Base-by-base conservation (phyloP, 2,888 invertebrate species). In the Argyra leucocephala region DNA sequence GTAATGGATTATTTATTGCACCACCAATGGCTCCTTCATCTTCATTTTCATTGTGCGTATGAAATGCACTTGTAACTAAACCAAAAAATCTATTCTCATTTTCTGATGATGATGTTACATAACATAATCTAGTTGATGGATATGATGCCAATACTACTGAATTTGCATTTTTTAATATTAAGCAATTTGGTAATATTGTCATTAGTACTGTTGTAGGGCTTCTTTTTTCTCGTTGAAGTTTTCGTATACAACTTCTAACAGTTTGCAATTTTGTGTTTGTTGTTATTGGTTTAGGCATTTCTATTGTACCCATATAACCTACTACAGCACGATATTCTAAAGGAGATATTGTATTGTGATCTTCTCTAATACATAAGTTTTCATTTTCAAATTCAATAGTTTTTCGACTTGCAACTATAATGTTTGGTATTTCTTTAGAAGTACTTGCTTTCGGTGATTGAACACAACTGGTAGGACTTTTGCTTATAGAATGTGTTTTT, bases 271-370 rank as follows among this genome's bases (percentile, higher is more conserved):
- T 87, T 18, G 89, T 87, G 58, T 88, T 88, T 61, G 87, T 86
- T 64, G 88, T 83, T 60, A 91, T 82, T 70, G 91, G 89, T 76
- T 89, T 89, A 0, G 96, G 96, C 83, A 96, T 95, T 80, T 96
- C 96, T 69, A 97, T 94, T 1, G 96, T 96, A 23, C 96, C 96
- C 62, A 97, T 83, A 78, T 97, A 97, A 1, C 96, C 96, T 1
- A 97, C 93, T 2, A 97, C 86, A 0, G 91, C 91, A 71, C 90
- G 86, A 74, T 89, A 90, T 68, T 90, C 90, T 10, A 90, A 83
- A 0, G 86, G 82, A 76, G 82, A 66, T 57, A 68, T 69, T 0
- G n/a, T 57, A n/a, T 66, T 67, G n/a, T n/a, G n/a, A 59, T 65
- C 64, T 2, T 71, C 66, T 48, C 4, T 15, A 18, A 48, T 18